phyloP scores from a whole-genome alignment of 2,797 vertebrate genomes.

The Hozukius guyotensis region DNA sequence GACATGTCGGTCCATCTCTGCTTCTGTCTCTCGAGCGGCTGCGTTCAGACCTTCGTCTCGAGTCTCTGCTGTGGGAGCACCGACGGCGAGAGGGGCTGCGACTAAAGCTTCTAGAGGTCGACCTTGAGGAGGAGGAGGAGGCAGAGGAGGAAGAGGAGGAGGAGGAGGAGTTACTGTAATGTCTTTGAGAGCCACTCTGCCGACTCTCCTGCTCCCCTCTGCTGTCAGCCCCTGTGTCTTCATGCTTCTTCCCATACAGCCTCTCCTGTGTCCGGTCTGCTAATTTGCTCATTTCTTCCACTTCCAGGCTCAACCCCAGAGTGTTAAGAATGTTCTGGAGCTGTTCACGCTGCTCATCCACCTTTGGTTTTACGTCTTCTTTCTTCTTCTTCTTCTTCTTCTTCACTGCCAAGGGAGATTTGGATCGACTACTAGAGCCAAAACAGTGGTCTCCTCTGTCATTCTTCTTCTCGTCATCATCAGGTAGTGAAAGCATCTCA shows the following conservation, averaged over 20 bases:
- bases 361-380: not conserved
- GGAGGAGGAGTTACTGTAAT: conserved; percentile 9
- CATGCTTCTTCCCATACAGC: conserved; percentile 61
- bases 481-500: not conserved
- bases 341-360: conserved; percentile 42
- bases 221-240: not conserved
- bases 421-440: not conserved
- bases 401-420: conserved; percentile 1
- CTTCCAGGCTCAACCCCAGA: conserved; percentile 66
- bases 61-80: conserved; percentile 10
- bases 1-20: not conserved
- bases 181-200: not conserved
- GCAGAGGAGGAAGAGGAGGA: conserved; percentile 1
- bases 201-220: not conserved
- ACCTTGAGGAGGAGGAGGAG: conserved; percentile 18
- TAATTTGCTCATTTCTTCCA: conserved; percentile 61
- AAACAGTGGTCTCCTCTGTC: not conserved
- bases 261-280: conserved; percentile 67
- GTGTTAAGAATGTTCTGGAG: conserved; percentile 68
- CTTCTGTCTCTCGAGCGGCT: not conserved
- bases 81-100: not conserved
- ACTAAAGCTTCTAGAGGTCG: conserved; percentile 21
- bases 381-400: conserved; percentile 6
- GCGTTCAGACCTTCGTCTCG: not conserved
- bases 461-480: not conserved